Conservation (phyloP, 2,797 vertebrate genomes). For the Lagodon rhomboides region DNA sequence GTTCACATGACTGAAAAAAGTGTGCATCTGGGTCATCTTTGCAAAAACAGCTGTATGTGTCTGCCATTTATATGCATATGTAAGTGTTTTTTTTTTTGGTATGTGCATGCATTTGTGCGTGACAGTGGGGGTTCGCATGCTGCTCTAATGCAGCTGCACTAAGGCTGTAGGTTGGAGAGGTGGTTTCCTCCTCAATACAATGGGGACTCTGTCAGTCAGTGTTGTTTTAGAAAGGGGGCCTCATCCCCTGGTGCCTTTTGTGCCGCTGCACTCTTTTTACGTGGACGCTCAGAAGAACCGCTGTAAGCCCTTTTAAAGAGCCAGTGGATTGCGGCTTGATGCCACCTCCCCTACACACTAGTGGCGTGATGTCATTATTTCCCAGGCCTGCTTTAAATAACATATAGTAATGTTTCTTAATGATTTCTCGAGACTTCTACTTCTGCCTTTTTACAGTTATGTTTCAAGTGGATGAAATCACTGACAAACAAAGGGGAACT, state of each 20-base stretch:
- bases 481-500: slow-evolving; percentile 12
- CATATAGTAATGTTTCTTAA: background rate
- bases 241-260: slow-evolving; percentile 81
- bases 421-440: slow-evolving; percentile 2
- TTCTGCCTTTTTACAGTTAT: slow-evolving; percentile 30
- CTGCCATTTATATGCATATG: slow-evolving; percentile 45
- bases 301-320: slow-evolving; percentile 52
- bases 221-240: slow-evolving; percentile 85
- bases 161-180: slow-evolving; percentile 70
- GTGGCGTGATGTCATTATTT: slow-evolving; percentile 41
- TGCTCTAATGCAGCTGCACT: slow-evolving; percentile 75
- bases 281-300: slow-evolving; percentile 37
- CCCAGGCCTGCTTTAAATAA: background rate
- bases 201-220: slow-evolving; percentile 82
- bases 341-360: slow-evolving; percentile 2
- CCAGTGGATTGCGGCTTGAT: slow-evolving; percentile 32
- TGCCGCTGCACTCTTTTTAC: slow-evolving; percentile 61
- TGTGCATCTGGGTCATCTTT: slow-evolving; percentile 18
- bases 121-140: slow-evolving; percentile 55
- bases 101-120: slow-evolving; percentile 30
- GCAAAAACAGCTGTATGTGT: slow-evolving; percentile 34
- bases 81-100: slow-evolving; percentile 9
- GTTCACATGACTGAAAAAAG: background rate
- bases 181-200: slow-evolving; percentile 85
- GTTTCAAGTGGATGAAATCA: slow-evolving; percentile 20